A percentile compares a stretch with the other conserved stretches of the same genome.
These are phyloP conservation scores for Pterois miles DNA, from an alignment of 2,797 vertebrate species.

Conservation along the genomic window DNA sequence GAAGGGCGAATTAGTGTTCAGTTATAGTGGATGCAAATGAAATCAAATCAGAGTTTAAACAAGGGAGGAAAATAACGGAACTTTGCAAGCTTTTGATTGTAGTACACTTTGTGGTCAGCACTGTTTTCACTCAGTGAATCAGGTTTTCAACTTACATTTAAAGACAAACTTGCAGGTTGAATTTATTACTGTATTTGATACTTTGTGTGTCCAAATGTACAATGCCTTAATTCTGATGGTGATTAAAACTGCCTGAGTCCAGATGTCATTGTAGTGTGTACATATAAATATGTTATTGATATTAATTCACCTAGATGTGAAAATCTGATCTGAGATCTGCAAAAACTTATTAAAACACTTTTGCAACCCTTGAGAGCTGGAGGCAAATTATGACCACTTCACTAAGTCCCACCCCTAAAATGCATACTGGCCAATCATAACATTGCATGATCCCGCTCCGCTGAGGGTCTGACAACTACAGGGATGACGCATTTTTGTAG, in stretches of 20 bases:
- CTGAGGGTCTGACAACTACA: too few species aligned
- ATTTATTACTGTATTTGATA: neutral
- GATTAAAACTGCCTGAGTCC: neutral
- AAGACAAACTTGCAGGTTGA: neutral
- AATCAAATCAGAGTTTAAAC: conserved; percentile 3
- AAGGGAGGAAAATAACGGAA: neutral
- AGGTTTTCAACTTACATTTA: neutral
- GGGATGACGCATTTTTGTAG: too few species aligned
- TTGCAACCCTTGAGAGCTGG: too few species aligned
- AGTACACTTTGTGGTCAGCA: neutral
- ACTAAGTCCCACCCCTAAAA: too few species aligned
- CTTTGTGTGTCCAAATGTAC: neutral
- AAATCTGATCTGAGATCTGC: too few species aligned
- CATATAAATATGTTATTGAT: neutral
- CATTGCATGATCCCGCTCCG: too few species aligned
- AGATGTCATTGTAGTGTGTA: too few species aligned
- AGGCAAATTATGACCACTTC: too few species aligned
- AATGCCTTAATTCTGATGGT: neutral
- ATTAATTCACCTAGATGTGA: neutral
- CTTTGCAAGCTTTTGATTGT: neutral
- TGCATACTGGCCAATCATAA: too few species aligned
- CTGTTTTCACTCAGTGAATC: neutral
- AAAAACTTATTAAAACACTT: too few species aligned
- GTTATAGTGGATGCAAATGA: neutral
- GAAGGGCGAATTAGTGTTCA: neutral